These are phyloP conservation scores for Sinopyrophorus schimmeli DNA, from an alignment of 2,888 invertebrate species.

Conservation along the genomic window DNA sequence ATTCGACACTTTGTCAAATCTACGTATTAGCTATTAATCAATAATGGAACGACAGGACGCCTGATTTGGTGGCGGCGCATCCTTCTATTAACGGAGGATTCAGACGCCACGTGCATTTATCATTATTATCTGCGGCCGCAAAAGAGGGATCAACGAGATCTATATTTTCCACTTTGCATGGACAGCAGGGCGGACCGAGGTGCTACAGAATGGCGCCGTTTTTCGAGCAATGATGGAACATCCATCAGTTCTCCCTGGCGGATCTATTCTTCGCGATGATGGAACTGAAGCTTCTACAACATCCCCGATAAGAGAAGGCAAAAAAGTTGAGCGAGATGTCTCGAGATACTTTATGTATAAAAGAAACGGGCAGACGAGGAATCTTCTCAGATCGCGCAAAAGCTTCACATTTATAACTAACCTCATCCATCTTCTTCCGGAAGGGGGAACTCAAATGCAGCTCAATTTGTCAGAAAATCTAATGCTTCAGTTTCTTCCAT, in stretches of 20 bases:
- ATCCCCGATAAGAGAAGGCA: conserved; percentile 53
- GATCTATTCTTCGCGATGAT: conserved; percentile 52
- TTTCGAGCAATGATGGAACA: conserved; percentile 44
- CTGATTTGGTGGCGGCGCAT: conserved; percentile 26
- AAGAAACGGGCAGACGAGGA: conserved; percentile 54
- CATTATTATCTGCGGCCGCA: conserved; percentile 26
- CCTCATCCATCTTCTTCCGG: conserved; percentile 59
- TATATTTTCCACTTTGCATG: conserved; percentile 41
- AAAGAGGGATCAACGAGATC: conserved; percentile 32
- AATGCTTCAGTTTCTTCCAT: conserved; percentile 48
- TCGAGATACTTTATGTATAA: conserved; percentile 55
- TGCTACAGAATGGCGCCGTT: conserved; percentile 23
- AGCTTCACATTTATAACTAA: conserved; percentile 61
- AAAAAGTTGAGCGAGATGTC: conserved; percentile 51
- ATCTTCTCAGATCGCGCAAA: conserved; percentile 56
- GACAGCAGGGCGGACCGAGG: conserved; percentile 37
- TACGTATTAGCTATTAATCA: conserved; percentile 27
- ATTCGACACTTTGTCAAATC: conserved; percentile 35
- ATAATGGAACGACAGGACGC: conserved; percentile 25
- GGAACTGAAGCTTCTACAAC: conserved; percentile 56
- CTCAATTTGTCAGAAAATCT: conserved; percentile 60
- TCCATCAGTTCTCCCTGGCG: conserved; percentile 46
- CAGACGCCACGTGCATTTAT: conserved; percentile 30
- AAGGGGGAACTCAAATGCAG: conserved; percentile 56
- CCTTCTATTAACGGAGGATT: conserved; percentile 27